These are phyloP conservation scores for Oxygymnocypris stewartii DNA, from an alignment of 2,113 vertebrate genomes.

Conservation along the genomic window DNA sequence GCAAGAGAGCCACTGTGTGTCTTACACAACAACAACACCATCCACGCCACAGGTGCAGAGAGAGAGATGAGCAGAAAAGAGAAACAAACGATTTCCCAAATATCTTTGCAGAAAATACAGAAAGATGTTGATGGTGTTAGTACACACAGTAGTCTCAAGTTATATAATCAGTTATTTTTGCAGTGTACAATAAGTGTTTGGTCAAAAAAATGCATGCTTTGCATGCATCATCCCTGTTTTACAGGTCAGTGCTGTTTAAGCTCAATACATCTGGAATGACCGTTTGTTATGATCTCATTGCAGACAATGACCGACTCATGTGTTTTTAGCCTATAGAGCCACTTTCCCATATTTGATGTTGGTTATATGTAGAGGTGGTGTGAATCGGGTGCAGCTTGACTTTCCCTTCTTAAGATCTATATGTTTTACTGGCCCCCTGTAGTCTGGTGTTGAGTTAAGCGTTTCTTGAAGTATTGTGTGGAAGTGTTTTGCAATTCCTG, in stretches of 20 bases:
- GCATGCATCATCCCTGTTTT: background rate
- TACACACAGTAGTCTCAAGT: background rate
- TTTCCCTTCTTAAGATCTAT: conserved; percentile 13
- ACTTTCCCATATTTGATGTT: conserved; percentile 30
- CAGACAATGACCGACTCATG: conserved; percentile 25
- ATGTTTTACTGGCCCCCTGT: background rate
- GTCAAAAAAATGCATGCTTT: background rate
- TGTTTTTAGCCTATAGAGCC: conserved; percentile 45
- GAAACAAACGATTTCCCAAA: background rate
- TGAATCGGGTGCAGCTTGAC: conserved; percentile 43
- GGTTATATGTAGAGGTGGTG: conserved; percentile 22
- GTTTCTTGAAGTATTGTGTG: conserved; percentile 12
- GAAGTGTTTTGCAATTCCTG: conserved; percentile 1
- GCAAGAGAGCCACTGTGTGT: conserved; percentile 42
- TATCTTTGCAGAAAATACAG: background rate
- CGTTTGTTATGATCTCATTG: conserved; percentile 9
- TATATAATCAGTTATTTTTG: background rate
- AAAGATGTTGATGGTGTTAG: background rate
- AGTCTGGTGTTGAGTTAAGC: background rate
- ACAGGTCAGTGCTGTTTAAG: background rate
- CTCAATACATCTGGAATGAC: background rate
- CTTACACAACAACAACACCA: conserved; percentile 29
- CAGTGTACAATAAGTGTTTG: background rate
- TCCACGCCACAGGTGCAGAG: conserved; percentile 52
- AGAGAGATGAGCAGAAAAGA: conserved; percentile 10